phyloP scores from a whole-genome alignment of 1,140 invertebrate species.

The Drosophila takahashii region DNA sequence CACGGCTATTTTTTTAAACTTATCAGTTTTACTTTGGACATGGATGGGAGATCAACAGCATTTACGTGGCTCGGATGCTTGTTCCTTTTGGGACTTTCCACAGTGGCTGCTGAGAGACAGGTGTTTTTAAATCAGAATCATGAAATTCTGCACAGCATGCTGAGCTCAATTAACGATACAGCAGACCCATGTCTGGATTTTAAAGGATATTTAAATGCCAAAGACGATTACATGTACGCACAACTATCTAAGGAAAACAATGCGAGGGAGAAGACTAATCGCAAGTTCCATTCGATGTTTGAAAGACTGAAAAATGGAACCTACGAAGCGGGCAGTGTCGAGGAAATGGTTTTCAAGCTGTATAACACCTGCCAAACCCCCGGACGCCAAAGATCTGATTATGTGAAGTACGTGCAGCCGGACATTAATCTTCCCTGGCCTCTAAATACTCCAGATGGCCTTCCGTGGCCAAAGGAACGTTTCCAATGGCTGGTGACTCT shows the following conservation, averaged over 20 bases:
- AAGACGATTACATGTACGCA: too few relatives aligned
- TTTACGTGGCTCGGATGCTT: neutral
- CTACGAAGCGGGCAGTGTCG: neutral
- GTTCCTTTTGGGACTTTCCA: neutral
- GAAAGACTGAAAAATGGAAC: neutral
- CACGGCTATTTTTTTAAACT: neutral
- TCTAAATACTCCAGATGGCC: neutral
- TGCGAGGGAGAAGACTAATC: neutral
- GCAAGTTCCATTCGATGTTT: neutral
- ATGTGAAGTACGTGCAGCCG: neutral
- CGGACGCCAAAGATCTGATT: neutral
- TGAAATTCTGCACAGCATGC: neutral
- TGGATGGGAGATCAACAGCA: neutral
- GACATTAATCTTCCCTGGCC: neutral
- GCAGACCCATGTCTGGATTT: neutral
- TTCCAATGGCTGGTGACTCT: slow-evolving; percentile 1
- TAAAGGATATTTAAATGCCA: neutral
- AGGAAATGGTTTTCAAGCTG: neutral
- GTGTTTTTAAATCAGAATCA: neutral
- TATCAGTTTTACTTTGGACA: neutral
- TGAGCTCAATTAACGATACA: neutral
- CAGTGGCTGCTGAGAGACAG: neutral
- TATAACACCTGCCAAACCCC: neutral
- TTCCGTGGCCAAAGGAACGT: neutral
- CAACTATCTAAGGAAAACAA: too few relatives aligned